Percentiles rank a stretch among this genome's conserved stretches.
phyloP scores from a whole-genome alignment of 2,888 invertebrate species.

The Leptarthrus brevirostris region DNA sequence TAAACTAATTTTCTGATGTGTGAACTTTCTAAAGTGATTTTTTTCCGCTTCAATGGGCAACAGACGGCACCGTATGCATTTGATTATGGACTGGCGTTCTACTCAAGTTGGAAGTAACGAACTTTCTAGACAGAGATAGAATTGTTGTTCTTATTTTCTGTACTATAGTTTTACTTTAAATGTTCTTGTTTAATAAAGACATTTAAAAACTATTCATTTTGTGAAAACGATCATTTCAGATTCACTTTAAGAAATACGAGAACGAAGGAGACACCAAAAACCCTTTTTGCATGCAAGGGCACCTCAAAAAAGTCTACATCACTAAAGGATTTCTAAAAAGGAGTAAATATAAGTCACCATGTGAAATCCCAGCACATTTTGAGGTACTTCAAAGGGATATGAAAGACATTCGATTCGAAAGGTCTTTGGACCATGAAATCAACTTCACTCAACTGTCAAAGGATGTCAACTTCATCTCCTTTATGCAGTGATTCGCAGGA shows the following conservation, averaged over 20 bases:
- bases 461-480: conserved; percentile 18
- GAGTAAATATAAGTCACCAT: neutral
- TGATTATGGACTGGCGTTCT: neutral
- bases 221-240: too few relatives aligned
- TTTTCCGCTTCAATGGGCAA: conserved; percentile 26
- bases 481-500: conserved; percentile 10
- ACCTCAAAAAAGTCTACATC: neutral
- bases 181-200: too few relatives aligned
- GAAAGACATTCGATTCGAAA: conserved; percentile 32
- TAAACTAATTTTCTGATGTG: conserved; percentile 31
- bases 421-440: conserved; percentile 28
- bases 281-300: neutral
- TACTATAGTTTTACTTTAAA: too few relatives aligned
- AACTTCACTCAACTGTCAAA: conserved; percentile 31
- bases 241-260: too few relatives aligned
- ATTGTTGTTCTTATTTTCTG: too few relatives aligned
- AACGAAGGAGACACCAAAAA: too few relatives aligned
- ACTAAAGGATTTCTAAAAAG: neutral
- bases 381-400: conserved; percentile 21
- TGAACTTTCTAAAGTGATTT: neutral
- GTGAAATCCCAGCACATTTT: neutral
- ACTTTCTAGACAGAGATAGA: neutral
- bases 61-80: conserved; percentile 16
- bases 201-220: too few relatives aligned
- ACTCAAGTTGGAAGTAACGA: neutral